phyloP scores from a whole-genome alignment of 2,888 invertebrate genomes.

The Idaea aversata region DNA sequence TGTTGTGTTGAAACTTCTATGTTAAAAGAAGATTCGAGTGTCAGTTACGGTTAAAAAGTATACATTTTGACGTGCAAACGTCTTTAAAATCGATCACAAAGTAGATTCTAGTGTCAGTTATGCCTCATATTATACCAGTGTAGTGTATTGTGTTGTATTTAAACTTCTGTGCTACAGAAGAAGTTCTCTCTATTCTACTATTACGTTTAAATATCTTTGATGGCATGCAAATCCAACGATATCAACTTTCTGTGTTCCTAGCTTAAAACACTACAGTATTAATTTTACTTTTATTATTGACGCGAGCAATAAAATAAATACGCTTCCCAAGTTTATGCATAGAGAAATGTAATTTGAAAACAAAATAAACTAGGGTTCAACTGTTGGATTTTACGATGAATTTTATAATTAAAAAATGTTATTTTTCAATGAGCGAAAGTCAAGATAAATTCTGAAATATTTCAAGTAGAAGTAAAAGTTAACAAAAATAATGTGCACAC shows the following conservation, averaged over 20 bases:
- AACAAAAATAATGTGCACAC: too few relatives aligned
- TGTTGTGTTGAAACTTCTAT: too few relatives aligned
- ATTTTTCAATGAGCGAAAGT: neutral
- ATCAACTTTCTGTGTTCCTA: neutral
- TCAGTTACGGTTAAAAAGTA: too few relatives aligned
- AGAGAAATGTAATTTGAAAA: slow-evolving; percentile 1
- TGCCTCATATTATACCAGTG: too few relatives aligned
- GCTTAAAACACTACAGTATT: neutral
- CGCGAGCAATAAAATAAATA: neutral
- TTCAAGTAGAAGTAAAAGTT: neutral
- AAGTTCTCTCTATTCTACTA: neutral
- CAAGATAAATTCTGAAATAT: neutral
- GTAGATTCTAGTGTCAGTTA: too few relatives aligned
- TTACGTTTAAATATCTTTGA: neutral
- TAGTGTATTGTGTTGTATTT: too few relatives aligned
- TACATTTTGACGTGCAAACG: too few relatives aligned
- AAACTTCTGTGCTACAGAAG: neutral
- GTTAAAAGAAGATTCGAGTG: too few relatives aligned
- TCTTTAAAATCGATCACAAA: too few relatives aligned
- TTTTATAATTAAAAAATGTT: slow-evolving; percentile 16
- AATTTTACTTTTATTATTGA: slow-evolving; percentile 1
- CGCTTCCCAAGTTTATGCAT: neutral
- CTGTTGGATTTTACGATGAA: slow-evolving; percentile 11
- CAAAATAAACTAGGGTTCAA: neutral
- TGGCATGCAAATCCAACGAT: neutral